phyloP scores from a whole-genome alignment of 2,888 invertebrate species.

The Ischnura elegans region DNA sequence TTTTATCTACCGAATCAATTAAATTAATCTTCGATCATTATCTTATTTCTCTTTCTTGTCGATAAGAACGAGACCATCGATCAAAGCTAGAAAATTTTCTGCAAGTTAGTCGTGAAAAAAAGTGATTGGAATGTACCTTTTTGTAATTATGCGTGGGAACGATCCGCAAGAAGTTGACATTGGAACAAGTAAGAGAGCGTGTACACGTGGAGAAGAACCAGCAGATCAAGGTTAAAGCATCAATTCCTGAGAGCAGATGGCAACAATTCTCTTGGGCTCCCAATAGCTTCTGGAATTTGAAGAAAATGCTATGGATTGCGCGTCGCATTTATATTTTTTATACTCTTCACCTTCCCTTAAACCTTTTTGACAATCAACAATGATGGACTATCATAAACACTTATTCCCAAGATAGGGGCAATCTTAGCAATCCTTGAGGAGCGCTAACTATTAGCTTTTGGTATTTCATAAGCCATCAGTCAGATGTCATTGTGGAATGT shows the following conservation, averaged over 20 bases:
- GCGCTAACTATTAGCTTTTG: neutral
- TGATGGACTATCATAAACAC: too few relatives aligned
- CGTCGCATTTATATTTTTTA: too few relatives aligned
- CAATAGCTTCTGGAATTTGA: neutral
- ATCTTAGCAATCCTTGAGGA: neutral
- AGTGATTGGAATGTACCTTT: neutral
- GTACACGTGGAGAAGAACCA: neutral
- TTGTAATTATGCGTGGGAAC: constrained; percentile 24
- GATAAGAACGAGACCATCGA: neutral
- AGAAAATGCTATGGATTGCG: neutral
- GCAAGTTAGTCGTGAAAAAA: neutral
- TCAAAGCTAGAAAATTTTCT: neutral
- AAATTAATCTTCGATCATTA: neutral
- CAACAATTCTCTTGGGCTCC: neutral
- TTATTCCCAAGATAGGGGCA: neutral
- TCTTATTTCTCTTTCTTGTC: neutral
- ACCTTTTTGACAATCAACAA: too few relatives aligned
- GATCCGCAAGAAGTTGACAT: neutral
- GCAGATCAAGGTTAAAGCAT: neutral
- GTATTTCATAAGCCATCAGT: neutral
- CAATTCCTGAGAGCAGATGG: neutral
- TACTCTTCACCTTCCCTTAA: too few relatives aligned
- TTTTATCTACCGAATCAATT: too few relatives aligned
- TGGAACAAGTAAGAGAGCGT: neutral
- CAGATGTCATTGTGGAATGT: neutral